phyloP scores from a whole-genome alignment of 2,797 vertebrate genomes.

The Buphagus erythrorhynchus region DNA sequence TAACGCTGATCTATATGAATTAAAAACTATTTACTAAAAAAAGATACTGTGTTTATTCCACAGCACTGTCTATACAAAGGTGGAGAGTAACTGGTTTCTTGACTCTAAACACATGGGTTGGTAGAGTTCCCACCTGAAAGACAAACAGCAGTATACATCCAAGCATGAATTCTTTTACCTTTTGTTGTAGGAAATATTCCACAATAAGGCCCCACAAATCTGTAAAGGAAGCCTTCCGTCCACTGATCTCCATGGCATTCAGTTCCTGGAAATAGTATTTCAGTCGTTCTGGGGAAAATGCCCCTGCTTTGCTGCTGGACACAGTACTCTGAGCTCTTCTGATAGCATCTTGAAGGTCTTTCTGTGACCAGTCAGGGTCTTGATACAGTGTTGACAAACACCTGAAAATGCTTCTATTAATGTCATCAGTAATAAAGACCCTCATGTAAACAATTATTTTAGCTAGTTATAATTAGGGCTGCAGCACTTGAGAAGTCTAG shows the following conservation, averaged over 20 bases:
- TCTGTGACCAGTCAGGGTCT: constrained; percentile 78
- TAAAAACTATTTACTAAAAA: neutral
- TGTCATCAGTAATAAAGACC: neutral
- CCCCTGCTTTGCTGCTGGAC: constrained; percentile 75
- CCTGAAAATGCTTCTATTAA: constrained; percentile 58
- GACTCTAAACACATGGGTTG: accelerated
- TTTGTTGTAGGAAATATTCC: constrained; percentile 78
- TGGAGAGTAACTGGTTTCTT: neutral
- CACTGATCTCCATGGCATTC: constrained; percentile 47
- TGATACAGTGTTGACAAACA: constrained; percentile 80
- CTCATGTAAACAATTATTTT: neutral
- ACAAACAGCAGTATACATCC: neutral
- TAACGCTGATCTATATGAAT: neutral
- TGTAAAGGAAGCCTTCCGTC: constrained; percentile 64
- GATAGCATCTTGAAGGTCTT: constrained; percentile 67
- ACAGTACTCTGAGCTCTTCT: constrained; percentile 38
- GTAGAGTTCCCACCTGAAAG: neutral
- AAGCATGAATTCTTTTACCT: constrained; percentile 53
- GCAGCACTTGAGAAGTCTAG: neutral
- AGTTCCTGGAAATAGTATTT: constrained; percentile 77
- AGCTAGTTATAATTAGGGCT: neutral
- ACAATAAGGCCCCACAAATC: constrained; percentile 82
- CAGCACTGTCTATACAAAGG: neutral
- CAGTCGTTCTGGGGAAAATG: constrained; percentile 70
- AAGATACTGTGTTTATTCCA: neutral